These are phyloP conservation scores for Nothobranchius furzeri DNA, from an alignment of 2,113 vertebrate genomes.

Conservation along the genomic window DNA sequence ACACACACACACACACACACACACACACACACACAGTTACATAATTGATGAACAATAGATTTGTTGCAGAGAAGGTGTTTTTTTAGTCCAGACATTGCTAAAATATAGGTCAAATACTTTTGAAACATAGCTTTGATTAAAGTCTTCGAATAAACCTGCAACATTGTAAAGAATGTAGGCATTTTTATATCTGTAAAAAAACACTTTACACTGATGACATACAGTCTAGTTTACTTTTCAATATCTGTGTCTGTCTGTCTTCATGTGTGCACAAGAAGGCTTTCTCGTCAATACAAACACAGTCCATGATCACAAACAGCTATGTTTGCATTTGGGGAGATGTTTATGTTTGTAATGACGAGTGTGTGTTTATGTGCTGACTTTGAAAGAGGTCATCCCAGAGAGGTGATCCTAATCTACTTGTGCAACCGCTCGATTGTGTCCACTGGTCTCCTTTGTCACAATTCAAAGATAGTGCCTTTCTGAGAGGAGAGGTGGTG, in stretches of 20 bases:
- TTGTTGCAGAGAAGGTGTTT: too few relatives aligned
- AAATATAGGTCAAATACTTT: too few relatives aligned
- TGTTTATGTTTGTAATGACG: conserved; percentile 18
- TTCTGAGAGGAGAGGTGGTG: conserved; percentile 36
- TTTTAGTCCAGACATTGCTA: too few relatives aligned
- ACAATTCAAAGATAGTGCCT: conserved; percentile 46
- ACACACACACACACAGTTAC: too few relatives aligned
- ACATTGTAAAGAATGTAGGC: too few relatives aligned
- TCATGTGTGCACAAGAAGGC: conserved; percentile 2
- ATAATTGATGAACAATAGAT: too few relatives aligned
- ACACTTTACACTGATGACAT: too few relatives aligned
- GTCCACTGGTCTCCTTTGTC: conserved; percentile 35
- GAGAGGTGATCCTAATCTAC: conserved; percentile 54
- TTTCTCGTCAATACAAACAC: conserved; percentile 38
- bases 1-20: too few relatives aligned
- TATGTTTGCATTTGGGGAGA: conserved; percentile 26
- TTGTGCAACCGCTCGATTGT: conserved; percentile 32
- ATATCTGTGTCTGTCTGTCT: conserved; percentile 36
- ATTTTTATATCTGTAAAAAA: too few relatives aligned
- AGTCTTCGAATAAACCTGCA: too few relatives aligned
- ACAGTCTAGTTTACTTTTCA: neutral
- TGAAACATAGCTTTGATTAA: too few relatives aligned
- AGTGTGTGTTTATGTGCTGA: neutral
- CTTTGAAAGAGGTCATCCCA: conserved; percentile 61
- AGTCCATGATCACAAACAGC: conserved; percentile 12